Base-by-base conservation (phyloP, 2,888 invertebrate genomes). In the Drosophila monieri region DNA sequence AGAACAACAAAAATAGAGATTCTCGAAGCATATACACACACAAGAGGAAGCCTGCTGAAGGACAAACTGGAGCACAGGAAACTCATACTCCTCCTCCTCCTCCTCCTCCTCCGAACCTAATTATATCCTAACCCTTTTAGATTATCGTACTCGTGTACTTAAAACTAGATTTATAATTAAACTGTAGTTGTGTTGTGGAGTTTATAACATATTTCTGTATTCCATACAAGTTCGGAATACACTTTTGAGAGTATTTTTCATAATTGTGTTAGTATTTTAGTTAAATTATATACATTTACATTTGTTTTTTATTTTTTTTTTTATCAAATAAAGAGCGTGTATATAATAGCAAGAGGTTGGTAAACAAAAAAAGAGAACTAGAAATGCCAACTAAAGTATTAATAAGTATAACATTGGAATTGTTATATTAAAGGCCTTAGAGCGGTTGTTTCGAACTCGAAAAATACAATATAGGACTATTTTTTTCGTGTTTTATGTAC, bases 11-110 rank as follows among this genome's bases (percentile, higher is more conserved):
- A 88, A 90, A 90, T 90, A 90, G 89, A 90, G 73, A 78, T 90
- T 90, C 89, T 90, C 89, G 90, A 89, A 89, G 89, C 90, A 90
- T 90, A 90, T 89, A 79, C 76, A 79, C 77, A 79, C 77, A 69
- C 73, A 78, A 84, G 32, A 32, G 73, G 69, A 77, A 83, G 66
- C 52, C 75, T 70, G 73, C 51, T 53, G 52, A 47, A 71, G 37
- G 37, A 55, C 49, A 55, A 41, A 68, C 48, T 68, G 52, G 58
- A 57, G 69, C 41, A 58, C 44, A 23, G 44, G 18, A 58, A 46
- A 52, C 65, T 44, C 48, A 62, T 35, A 6, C 35, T 58, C 59
- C 46, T 52, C 47, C 54, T 67, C n/a, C n/a, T 35, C 51, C 35
- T 58, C 58, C 46, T 52, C 47, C 54, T 66, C 41, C 51, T 54